Percentiles rank a stretch among this genome's conserved stretches.
These are phyloP conservation scores for Drosophila jambulina DNA, from an alignment of 1,140 invertebrate genomes.

Conservation along the genomic window DNA sequence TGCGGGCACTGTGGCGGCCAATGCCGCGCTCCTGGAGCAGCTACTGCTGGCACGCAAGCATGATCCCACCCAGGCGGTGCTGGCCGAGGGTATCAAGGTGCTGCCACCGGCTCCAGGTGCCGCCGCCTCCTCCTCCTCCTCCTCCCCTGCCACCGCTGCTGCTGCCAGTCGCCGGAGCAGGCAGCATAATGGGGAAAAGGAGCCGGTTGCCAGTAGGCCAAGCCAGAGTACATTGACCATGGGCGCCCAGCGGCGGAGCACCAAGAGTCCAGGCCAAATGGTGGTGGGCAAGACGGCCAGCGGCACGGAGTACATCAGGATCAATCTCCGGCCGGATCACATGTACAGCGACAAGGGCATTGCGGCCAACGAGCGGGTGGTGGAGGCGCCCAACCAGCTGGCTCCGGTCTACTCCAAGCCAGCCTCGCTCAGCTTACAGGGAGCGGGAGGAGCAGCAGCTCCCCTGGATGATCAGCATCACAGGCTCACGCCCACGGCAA, in stretches of 20 bases:
- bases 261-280: conserved; percentile 81
- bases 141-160: conserved; percentile 44
- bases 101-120: conserved; percentile 37
- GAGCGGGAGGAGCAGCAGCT: conserved; percentile 28
- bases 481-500: conserved; percentile 83
- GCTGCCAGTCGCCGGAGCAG: conserved; percentile 43
- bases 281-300: conserved; percentile 81
- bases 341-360: conserved; percentile 87
- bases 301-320: conserved; percentile 88
- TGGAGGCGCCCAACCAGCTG: conserved; percentile 81
- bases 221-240: conserved; percentile 11
- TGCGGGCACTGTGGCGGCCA: conserved; percentile 49
- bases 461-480: conserved; percentile 68
- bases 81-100: conserved; percentile 86
- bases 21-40: conserved; percentile 86
- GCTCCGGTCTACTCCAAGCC: conserved; percentile 84
- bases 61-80: conserved; percentile 86
- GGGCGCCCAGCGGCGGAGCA: conserved; percentile 65
- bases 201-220: conserved; percentile 10
- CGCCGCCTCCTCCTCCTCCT: background rate
- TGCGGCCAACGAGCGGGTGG: conserved; percentile 75
- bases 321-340: conserved; percentile 88
- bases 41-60: conserved; percentile 87
- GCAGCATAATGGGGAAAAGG: conserved; percentile 48
- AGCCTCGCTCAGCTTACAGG: conserved; percentile 85